Conservation (phyloP, 1,140 invertebrate genomes). For the Drosophila kohkoa region DNA sequence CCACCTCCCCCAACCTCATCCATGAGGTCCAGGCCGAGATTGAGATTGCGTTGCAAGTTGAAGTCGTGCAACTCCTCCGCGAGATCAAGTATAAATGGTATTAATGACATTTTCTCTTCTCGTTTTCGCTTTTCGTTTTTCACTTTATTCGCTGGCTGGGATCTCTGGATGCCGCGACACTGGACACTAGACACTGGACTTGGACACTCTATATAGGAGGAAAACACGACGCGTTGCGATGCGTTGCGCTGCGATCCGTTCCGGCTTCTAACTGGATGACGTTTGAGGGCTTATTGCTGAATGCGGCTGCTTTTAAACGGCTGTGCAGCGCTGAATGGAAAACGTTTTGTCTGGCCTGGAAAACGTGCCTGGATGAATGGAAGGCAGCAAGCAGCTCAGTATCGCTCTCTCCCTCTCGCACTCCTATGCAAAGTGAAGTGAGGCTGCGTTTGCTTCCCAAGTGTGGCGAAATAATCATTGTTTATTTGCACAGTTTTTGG, state of each 20-base stretch:
- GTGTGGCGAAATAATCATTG: constrained; percentile 32
- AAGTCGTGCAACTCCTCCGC: constrained; percentile 81
- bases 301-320: constrained; percentile 78
- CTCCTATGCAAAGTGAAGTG: constrained; percentile 43
- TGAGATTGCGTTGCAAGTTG: constrained; percentile 47
- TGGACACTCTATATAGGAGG: not conserved
- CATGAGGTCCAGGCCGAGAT: constrained; percentile 72
- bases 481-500: constrained; percentile 54
- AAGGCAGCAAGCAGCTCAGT: too few species aligned
- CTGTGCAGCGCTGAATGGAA: constrained; percentile 84
- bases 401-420: not conserved
- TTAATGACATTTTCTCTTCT: constrained; percentile 68
- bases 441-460: too few species aligned
- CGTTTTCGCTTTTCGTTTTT: constrained; percentile 3
- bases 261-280: constrained; percentile 78
- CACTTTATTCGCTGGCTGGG: not conserved
- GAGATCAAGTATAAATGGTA: constrained; percentile 82
- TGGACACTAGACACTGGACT: constrained; percentile 11
- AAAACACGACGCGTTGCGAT: constrained; percentile 24
- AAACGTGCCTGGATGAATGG: constrained; percentile 35
- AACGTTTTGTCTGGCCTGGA: constrained; percentile 61
- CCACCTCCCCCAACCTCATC: constrained; percentile 61
- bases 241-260: constrained; percentile 71
- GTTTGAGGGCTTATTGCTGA: constrained; percentile 81
- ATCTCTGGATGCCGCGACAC: not conserved